Percentiles rank a stretch among this genome's conserved stretches.
Conservation (phyloP, 2,797 vertebrate genomes). For the Craterocephalus amniculus region DNA sequence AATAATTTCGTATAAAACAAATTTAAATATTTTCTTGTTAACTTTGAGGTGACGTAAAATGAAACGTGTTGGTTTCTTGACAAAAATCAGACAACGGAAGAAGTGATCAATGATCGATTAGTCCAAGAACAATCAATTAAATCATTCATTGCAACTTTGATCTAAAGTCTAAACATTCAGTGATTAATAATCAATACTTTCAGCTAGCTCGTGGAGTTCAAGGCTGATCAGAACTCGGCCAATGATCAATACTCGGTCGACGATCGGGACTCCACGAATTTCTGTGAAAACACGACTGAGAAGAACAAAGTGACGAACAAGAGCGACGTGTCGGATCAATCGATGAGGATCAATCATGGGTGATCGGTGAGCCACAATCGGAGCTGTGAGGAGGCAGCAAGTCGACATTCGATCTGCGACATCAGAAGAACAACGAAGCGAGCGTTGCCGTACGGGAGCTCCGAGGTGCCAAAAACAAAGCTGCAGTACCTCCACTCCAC, state of each 20-base stretch:
- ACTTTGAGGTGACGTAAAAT: neutral
- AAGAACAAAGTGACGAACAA: neutral
- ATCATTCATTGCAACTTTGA: neutral
- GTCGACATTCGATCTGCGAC: constrained; percentile 31
- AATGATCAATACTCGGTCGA: neutral
- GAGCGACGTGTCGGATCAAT: constrained; percentile 11
- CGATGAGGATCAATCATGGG: neutral
- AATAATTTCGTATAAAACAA: neutral
- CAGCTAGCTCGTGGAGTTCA: neutral
- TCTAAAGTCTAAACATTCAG: constrained; percentile 18
- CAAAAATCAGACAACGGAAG: neutral
- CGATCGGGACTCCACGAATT: neutral
- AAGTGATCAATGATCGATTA: neutral
- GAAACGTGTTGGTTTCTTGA: neutral
- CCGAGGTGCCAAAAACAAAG: constrained; percentile 16
- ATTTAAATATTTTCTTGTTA: neutral
- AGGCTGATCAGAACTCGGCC: constrained; percentile 3
- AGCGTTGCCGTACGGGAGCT: constrained; percentile 3
- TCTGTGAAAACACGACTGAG: constrained; percentile 6
- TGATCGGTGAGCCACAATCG: constrained; percentile 44
- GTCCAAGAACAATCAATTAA: neutral
- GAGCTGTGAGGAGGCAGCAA: constrained; percentile 44
- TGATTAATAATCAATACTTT: constrained; percentile 3
- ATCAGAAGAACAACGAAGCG: neutral
- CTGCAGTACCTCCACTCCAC: neutral